Evolutionary conservation across 2,888 invertebrate genomes (phyloP).

Genomic region (Villa cingulata): DNA sequence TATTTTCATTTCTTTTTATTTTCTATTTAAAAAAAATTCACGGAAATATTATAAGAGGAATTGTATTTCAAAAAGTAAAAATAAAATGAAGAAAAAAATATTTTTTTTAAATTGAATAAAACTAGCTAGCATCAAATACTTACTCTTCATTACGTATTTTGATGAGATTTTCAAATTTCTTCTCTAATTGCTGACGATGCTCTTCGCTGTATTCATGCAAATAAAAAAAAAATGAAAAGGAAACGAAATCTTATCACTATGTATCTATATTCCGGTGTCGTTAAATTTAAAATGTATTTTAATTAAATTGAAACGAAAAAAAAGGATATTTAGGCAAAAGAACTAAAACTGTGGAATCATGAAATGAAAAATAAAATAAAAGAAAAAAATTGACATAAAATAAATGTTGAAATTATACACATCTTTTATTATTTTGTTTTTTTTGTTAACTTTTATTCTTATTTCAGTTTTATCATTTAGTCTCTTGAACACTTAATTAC

Average conservation of each 20-base stretch:
- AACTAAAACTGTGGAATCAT: not conserved
- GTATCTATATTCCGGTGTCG: not conserved
- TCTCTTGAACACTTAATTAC: too few relatives aligned
- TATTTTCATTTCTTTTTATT: too few relatives aligned
- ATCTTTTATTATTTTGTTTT: not conserved
- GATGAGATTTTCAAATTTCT: constrained; percentile 41
- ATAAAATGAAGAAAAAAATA: not conserved
- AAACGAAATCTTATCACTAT: not conserved
- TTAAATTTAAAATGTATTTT: constrained; percentile 9
- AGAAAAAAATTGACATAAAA: not conserved
- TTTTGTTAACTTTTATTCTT: too few relatives aligned
- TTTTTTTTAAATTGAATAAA: constrained; percentile 1
- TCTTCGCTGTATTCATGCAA: constrained; percentile 38
- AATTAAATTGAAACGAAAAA: constrained; percentile 8
- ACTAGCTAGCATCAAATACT: constrained; percentile 22
- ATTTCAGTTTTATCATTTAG: too few relatives aligned
- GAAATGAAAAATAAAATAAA: not conserved
- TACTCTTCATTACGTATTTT: constrained; percentile 40
- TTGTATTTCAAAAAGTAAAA: not conserved
- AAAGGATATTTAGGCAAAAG: constrained; percentile 5
- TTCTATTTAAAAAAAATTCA: constrained; percentile 3
- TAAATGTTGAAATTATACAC: not conserved
- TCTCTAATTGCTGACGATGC: constrained; percentile 40
- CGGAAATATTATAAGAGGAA: not conserved
- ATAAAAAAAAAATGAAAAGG: constrained; percentile 3